A percentile compares a stretch with the other conserved stretches of the same genome.
These are phyloP conservation scores for Saxidomus purpurata DNA, from an alignment of 1,140 invertebrate species.

Conservation along the genomic window DNA sequence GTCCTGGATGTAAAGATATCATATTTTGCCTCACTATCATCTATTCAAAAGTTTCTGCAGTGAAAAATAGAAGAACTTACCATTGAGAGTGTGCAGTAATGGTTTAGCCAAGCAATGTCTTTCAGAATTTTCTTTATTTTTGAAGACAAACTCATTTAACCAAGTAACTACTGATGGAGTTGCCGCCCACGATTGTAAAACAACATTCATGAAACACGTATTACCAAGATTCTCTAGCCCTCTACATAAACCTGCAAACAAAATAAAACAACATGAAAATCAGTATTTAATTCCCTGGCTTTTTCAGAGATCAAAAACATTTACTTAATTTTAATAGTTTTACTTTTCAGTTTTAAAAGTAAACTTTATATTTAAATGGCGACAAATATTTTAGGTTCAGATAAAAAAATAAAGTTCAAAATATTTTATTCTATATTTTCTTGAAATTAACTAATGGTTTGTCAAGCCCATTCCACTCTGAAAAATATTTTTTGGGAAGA, in stretches of 20 bases:
- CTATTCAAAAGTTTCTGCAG: too few species aligned
- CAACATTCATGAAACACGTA: conserved; percentile 99
- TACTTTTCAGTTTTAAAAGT: too few species aligned
- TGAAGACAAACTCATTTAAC: conserved; percentile 88
- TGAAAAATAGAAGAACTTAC: too few species aligned
- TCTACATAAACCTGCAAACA: conserved; percentile 87
- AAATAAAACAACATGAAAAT: not conserved
- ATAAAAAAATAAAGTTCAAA: not conserved
- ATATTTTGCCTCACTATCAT: too few species aligned
- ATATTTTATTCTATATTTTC: not conserved
- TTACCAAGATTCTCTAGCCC: conserved; percentile 98
- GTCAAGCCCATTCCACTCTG: too few species aligned
- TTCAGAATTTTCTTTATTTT: conserved; percentile 49
- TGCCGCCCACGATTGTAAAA: conserved; percentile 97
- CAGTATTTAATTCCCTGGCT: not conserved
- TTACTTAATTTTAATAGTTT: too few species aligned
- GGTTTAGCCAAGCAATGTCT: conserved; percentile 73
- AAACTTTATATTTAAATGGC: too few species aligned
- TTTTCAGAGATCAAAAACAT: not conserved
- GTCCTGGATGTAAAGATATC: too few species aligned
- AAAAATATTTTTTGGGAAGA: too few species aligned
- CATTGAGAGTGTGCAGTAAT: conserved; percentile 77
- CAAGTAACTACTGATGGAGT: conserved; percentile 92
- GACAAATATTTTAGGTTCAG: too few species aligned
- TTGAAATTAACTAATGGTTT: too few species aligned